Conservation (phyloP, 2,797 vertebrate species). For the Hafferia zeledoni region DNA sequence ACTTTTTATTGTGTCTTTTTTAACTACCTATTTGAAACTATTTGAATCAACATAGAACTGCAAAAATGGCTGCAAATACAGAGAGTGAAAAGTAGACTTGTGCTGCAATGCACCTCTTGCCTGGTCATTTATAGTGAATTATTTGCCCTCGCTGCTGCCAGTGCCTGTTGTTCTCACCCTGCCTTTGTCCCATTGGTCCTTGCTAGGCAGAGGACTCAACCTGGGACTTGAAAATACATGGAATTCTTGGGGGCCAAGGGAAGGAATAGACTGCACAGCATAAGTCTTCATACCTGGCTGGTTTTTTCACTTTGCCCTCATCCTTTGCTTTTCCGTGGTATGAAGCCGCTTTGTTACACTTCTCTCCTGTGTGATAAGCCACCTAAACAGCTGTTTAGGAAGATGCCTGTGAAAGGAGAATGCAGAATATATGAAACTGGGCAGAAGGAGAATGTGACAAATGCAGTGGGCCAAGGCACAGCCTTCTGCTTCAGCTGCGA, state of each 20-base stretch:
- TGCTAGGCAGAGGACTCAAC: not conserved
- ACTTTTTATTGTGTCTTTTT: not conserved
- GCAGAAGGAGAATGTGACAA: not conserved
- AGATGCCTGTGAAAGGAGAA: not conserved
- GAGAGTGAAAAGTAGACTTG: not conserved
- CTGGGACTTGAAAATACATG: not conserved
- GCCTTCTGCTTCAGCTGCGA: not conserved
- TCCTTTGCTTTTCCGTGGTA: not conserved
- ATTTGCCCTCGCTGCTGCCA: not conserved
- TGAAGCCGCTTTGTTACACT: not conserved
- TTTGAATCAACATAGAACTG: not conserved
- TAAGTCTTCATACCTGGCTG: not conserved
- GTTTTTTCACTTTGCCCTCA: not conserved
- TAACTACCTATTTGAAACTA: not conserved
- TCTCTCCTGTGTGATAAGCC: not conserved
- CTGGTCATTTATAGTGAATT: not conserved
- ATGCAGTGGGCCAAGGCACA: not conserved
- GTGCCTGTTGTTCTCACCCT: not conserved
- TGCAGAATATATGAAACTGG: not conserved
- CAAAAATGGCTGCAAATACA: not conserved
- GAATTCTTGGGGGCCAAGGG: accelerated
- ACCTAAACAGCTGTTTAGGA: not conserved
- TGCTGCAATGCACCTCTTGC: not conserved
- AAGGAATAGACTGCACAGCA: not conserved
- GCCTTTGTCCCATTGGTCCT: not conserved